A percentile compares a stretch with the other conserved stretches of the same genome.
phyloP scores from a whole-genome alignment of 2,113 vertebrate genomes.

The Caracal caracal region DNA sequence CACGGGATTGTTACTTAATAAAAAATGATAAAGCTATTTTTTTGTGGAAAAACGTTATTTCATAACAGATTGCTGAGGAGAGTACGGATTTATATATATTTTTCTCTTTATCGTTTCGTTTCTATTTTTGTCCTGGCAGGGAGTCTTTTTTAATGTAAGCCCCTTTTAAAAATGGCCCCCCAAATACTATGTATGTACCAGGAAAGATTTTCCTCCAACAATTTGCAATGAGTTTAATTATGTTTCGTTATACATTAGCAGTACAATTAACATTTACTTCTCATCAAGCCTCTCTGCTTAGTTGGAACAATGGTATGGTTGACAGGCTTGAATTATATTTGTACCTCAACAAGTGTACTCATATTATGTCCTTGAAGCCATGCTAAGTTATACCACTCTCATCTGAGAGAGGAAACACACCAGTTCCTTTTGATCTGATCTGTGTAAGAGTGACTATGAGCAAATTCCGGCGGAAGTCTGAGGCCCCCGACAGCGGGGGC shows the following conservation, averaged over 20 bases:
- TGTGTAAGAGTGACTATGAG: not conserved
- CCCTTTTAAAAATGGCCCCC: not conserved
- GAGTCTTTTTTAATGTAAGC: not conserved
- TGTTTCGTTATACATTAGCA: slow-evolving; percentile 38
- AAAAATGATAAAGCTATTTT: slow-evolving; percentile 23
- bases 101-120: not conserved
- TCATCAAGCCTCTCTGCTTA: not conserved
- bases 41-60: not conserved
- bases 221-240: slow-evolving; percentile 29
- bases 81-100: not conserved
- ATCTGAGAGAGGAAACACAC: not conserved
- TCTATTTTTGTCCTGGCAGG: not conserved
- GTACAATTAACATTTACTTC: slow-evolving; percentile 16
- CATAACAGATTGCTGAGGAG: not conserved
- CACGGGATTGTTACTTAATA: not conserved
- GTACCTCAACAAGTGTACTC: not conserved
- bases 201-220: not conserved
- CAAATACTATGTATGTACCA: not conserved
- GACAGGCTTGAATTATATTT: not conserved
- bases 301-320: not conserved
- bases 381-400: not conserved
- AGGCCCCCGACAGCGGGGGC: not conserved
- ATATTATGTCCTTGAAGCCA: not conserved
- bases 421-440: not conserved
- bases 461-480: not conserved